Conservation (phyloP, 2,113 vertebrate genomes). For the Speoplatyrhinus poulsoni region DNA sequence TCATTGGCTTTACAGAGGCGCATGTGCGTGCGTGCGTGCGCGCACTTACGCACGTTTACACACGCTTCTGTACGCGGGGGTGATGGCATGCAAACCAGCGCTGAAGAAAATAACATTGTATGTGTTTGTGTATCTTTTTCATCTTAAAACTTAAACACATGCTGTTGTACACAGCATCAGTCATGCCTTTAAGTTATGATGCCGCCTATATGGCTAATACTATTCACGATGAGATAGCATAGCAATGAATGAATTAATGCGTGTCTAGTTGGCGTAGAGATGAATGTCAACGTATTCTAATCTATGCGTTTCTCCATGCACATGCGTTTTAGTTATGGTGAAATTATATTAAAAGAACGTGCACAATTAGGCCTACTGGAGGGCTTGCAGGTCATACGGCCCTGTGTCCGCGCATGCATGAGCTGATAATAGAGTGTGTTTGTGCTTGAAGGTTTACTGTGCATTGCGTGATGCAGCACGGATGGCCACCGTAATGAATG, state of each 20-base stretch:
- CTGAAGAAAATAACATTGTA: neutral
- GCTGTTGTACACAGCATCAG: neutral
- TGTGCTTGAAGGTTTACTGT: neutral
- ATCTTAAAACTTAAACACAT: too few relatives aligned
- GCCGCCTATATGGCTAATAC: too few relatives aligned
- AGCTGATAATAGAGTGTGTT: neutral
- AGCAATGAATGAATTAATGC: constrained; percentile 10
- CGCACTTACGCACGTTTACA: too few relatives aligned
- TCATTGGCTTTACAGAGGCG: neutral
- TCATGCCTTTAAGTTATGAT: neutral
- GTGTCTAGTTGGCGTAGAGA: neutral
- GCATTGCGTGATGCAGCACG: neutral
- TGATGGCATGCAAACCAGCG: neutral
- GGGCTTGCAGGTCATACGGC: constrained; percentile 3
- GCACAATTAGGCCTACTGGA: neutral
- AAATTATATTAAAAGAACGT: constrained; percentile 16
- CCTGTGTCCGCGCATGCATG: neutral
- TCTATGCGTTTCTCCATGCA: constrained; percentile 8
- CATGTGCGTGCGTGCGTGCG: neutral
- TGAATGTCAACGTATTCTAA: constrained; percentile 25
- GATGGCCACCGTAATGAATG: neutral
- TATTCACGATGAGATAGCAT: too few relatives aligned
- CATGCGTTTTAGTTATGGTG: constrained; percentile 25
- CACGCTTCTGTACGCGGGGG: too few relatives aligned
- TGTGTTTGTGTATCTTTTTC: neutral